Conservation (phyloP, 2,888 invertebrate genomes). For the Neoitamus cyanurus region DNA sequence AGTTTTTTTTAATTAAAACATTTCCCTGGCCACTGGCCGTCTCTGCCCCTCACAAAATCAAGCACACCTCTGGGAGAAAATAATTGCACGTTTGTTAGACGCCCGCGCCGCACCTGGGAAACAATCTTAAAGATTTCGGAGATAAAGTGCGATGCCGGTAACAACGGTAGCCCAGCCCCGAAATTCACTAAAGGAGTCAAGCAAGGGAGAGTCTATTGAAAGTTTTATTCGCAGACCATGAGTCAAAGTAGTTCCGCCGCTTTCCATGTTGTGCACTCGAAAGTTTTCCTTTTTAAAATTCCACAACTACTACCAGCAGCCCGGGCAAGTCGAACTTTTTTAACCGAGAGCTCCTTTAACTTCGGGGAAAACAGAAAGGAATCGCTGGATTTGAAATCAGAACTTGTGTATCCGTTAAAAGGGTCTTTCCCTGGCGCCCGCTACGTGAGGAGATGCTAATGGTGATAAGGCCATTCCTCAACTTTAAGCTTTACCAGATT, state of each 20-base stretch:
- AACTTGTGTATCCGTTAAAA: constrained; percentile 22
- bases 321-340: constrained; percentile 9
- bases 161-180: background rate
- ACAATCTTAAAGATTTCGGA: background rate
- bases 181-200: background rate
- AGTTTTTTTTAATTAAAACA: background rate
- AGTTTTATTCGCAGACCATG: background rate
- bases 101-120: background rate
- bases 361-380: background rate
- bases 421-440: background rate
- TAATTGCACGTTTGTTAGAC: background rate
- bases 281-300: constrained; percentile 7
- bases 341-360: background rate
- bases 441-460: constrained; percentile 8
- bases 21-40: background rate
- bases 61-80: background rate
- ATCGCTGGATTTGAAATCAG: constrained; percentile 20
- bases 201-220: constrained; percentile 15
- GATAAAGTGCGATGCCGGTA: background rate
- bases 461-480: background rate
- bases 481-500: background rate
- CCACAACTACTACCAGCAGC: background rate
- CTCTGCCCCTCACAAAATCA: background rate
- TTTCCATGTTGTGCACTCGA: background rate
- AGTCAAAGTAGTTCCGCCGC: constrained; percentile 19